Evolutionary conservation across 2,888 invertebrate species (phyloP).

Genomic region (Calephelis perditalis): DNA sequence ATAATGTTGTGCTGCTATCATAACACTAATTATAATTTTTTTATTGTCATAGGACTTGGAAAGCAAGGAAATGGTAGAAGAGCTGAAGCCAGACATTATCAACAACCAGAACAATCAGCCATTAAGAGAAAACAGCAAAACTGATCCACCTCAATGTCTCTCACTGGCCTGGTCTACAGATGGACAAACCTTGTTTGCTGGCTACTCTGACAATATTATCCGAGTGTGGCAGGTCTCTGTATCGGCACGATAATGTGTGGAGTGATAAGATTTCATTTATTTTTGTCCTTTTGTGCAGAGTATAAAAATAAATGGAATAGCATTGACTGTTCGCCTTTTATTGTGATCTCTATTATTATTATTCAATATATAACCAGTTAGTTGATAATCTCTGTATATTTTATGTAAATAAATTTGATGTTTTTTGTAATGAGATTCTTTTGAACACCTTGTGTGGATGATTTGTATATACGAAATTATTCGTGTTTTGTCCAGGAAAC

Average conservation of each 20-base stretch:
- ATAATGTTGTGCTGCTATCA: background rate
- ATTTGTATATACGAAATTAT: background rate
- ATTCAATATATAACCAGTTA: background rate
- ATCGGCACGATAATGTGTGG: conserved; percentile 81
- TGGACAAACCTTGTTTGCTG: conserved; percentile 98
- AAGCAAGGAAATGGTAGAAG: conserved; percentile 99
- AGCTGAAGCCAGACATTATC: conserved; percentile 97
- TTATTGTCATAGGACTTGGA: conserved; percentile 88
- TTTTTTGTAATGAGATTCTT: conserved; percentile 15
- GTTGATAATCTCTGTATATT: conserved; percentile 33
- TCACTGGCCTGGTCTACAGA: conserved; percentile 99
- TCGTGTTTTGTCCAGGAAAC: no score
- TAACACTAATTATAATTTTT: background rate
- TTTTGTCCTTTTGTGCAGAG: conserved; percentile 57
- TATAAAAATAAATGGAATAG: conserved; percentile 76
- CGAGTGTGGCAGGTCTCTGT: conserved; percentile 99
- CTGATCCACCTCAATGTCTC: conserved; percentile 96
- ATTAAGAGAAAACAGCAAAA: conserved; percentile 75
- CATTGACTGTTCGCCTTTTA: conserved; percentile 42
- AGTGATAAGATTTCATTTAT: conserved; percentile 49
- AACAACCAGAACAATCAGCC: conserved; percentile 75
- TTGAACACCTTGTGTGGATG: background rate
- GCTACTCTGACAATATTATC: conserved; percentile 98
- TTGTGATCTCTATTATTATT: conserved; percentile 48
- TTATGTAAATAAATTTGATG: conserved; percentile 55